Conservation (phyloP, 1,140 invertebrate genomes). For the Temnothorax nylanderi region DNA sequence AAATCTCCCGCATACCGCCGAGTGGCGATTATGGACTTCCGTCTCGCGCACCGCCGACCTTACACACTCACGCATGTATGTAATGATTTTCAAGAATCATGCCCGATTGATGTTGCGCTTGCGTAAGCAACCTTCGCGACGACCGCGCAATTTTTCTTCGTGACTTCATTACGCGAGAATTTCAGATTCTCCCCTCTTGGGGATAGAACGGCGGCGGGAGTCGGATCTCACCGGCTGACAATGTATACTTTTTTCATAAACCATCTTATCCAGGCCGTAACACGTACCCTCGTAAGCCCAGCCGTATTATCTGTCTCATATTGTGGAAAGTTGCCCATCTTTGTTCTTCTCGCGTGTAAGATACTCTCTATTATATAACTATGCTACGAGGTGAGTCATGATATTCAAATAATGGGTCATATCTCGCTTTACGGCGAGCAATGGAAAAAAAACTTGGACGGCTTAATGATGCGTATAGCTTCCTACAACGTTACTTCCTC, state of each 20-base stretch:
- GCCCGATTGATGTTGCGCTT: slow-evolving; percentile 37
- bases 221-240: neutral
- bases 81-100: slow-evolving; percentile 30
- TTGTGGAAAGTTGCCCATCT: neutral
- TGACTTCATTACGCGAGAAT: slow-evolving; percentile 55
- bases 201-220: no score
- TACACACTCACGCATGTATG: neutral
- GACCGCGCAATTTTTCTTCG: slow-evolving; percentile 43
- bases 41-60: neutral
- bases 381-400: slow-evolving; percentile 10
- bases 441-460: slow-evolving; percentile 1
- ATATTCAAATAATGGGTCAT: slow-evolving; percentile 38
- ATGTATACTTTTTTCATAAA: neutral
- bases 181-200: neutral
- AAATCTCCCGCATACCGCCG: neutral
- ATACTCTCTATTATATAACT: neutral
- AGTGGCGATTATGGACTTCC: slow-evolving; percentile 6
- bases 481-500: slow-evolving; percentile 34
- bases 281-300: neutral
- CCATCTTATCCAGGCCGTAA: neutral
- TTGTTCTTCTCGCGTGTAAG: neutral
- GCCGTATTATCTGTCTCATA: neutral
- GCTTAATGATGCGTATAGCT: slow-evolving; percentile 51
- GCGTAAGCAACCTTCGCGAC: slow-evolving; percentile 49
- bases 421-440: slow-evolving; percentile 13